Conservation (phyloP, 2,797 vertebrate genomes). For the Tokudaia muenninki region DNA sequence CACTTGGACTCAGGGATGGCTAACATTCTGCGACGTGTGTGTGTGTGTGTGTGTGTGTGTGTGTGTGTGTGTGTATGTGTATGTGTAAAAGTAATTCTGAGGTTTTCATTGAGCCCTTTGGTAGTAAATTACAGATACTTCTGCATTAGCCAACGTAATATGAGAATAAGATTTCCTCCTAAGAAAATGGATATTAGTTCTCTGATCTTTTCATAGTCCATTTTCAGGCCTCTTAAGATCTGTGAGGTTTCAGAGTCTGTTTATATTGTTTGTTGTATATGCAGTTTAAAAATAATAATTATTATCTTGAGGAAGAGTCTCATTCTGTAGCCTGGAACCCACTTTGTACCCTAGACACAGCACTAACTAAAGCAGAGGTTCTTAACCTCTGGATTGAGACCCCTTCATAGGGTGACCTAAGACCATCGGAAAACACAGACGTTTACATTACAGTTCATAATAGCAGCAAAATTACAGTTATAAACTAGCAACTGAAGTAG, state of each 20-base stretch:
- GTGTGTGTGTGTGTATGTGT: not conserved
- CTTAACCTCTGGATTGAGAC: not conserved
- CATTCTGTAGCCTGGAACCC: not conserved
- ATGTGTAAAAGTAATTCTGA: not conserved
- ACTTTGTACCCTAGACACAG: not conserved
- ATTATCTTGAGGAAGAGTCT: not conserved
- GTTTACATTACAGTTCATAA: not conserved
- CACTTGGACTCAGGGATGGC: not conserved
- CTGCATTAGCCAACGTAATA: not conserved
- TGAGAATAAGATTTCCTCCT: conserved; percentile 18
- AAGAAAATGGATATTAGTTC: conserved; percentile 1
- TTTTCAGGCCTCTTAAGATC: not conserved
- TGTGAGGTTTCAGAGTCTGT: not conserved
- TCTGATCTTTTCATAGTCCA: not conserved
- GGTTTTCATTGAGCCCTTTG: conserved; percentile 15
- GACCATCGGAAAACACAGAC: not conserved
- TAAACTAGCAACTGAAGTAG: not conserved
- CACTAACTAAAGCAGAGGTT: not conserved
- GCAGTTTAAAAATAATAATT: not conserved
- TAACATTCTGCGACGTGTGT: not conserved
- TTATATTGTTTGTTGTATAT: not conserved
- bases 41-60: not conserved
- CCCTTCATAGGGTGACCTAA: not conserved
- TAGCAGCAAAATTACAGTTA: not conserved
- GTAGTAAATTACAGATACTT: not conserved